These are phyloP conservation scores for Procapra przewalskii DNA, from an alignment of 2,113 vertebrate genomes.

Conservation along the genomic window DNA sequence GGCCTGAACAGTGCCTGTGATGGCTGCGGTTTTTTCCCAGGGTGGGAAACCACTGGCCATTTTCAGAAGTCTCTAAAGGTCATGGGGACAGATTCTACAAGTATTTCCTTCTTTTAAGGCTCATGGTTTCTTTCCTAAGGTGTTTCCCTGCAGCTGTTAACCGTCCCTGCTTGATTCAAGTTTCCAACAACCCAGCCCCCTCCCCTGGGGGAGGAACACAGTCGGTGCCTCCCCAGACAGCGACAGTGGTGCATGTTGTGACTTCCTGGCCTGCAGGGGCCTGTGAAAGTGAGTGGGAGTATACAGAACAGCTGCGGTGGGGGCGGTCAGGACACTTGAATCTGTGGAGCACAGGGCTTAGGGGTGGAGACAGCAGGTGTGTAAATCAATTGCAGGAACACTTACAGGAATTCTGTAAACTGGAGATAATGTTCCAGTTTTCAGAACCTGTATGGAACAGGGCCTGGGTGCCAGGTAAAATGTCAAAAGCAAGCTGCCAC, in stretches of 20 bases:
- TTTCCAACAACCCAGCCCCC: slow-evolving; percentile 42
- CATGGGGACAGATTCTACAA: background rate
- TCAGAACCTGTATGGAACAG: background rate
- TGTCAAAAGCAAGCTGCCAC: background rate
- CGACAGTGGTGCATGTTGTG: background rate
- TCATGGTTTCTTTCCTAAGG: slow-evolving; percentile 24
- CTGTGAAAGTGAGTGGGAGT: background rate
- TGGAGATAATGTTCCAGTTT: background rate
- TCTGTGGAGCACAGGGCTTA: background rate
- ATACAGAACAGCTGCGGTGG: slow-evolving; percentile 22
- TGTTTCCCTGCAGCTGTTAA: slow-evolving; percentile 62
- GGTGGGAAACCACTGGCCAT: background rate
- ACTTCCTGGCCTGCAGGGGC: slow-evolving; percentile 5
- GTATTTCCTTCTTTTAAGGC: background rate
- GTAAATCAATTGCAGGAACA: background rate
- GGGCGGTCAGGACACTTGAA: background rate
- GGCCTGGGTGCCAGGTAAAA: background rate
- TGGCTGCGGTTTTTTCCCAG: background rate
- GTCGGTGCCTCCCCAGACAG: background rate
- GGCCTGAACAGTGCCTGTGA: background rate
- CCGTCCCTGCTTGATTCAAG: slow-evolving; percentile 29
- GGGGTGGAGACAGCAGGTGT: background rate
- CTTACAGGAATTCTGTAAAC: background rate
- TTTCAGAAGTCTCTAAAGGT: slow-evolving; percentile 11
- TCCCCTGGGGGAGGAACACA: background rate